phyloP scores from a whole-genome alignment of 2,888 invertebrate genomes.

The Drosophila koepferae region DNA sequence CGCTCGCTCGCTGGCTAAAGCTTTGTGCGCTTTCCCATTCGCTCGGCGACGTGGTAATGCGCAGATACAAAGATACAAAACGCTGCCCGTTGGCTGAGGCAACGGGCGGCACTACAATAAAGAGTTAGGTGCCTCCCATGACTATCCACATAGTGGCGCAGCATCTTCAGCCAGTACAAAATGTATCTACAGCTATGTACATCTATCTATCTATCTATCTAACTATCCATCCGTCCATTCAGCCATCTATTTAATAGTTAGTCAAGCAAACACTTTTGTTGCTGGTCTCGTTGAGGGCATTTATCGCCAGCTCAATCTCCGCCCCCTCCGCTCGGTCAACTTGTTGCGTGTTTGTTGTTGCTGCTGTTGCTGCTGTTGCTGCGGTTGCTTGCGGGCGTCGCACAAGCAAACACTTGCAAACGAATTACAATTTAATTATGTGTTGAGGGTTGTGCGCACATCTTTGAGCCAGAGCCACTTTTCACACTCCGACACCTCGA shows the following conservation, averaged over 20 bases:
- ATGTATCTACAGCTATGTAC: slow-evolving; percentile 14
- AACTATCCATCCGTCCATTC: background rate
- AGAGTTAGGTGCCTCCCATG: slow-evolving; percentile 57
- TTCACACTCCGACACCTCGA: slow-evolving; percentile 68
- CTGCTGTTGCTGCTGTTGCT: slow-evolving; percentile 24
- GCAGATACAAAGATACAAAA: slow-evolving; percentile 71
- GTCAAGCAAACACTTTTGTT: slow-evolving; percentile 43
- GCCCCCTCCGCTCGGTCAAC: slow-evolving; percentile 37
- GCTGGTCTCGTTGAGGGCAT: slow-evolving; percentile 32
- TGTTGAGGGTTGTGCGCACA: slow-evolving; percentile 57
- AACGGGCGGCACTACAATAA: slow-evolving; percentile 49
- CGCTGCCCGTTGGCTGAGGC: slow-evolving; percentile 66
- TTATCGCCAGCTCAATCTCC: slow-evolving; percentile 62
- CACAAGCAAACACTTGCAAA: slow-evolving; percentile 70
- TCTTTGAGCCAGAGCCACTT: slow-evolving; percentile 60
- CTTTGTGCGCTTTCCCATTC: slow-evolving; percentile 72
- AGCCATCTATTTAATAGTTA: slow-evolving; percentile 18
- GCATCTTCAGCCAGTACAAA: slow-evolving; percentile 23
- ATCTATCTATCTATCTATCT: slow-evolving; percentile 5
- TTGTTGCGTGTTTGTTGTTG: slow-evolving; percentile 69
- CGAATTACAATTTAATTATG: slow-evolving; percentile 83
- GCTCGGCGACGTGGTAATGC: slow-evolving; percentile 72
- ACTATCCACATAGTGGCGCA: slow-evolving; percentile 15
- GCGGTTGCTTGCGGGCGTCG: slow-evolving; percentile 51
- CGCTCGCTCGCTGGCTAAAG: slow-evolving; percentile 39